Evolutionary conservation across 2,113 vertebrate genomes (phyloP), one percentile per base, ranked within the genome.

Genomic region (Dolichotis patagonum): DNA sequence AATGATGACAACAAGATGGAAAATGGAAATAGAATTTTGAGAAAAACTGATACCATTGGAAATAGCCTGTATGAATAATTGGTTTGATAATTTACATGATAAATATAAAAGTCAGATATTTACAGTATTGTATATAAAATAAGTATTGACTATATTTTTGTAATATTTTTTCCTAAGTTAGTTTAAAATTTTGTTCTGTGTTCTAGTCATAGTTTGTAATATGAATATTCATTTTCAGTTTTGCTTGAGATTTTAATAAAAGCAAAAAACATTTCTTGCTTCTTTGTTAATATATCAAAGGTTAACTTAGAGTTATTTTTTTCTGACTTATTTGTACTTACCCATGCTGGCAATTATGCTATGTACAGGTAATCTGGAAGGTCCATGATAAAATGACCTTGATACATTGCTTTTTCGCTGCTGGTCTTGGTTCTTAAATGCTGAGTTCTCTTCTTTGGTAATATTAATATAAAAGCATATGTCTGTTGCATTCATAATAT

Each of bases 391-490:
- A 80, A 98, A 97, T 49, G 98, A 98, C 56, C 98, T 98, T 82
- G 98, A 97, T 78, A 98, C 97, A 69, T 98, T 98, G 24, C 97
- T 98, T 98, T 99, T 98, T 91, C 97, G 98, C 80, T 98, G 98
- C 87, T 99, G 99, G 94, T 99, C 99, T 98, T 99, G 99, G 94
- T 99, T 99, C 97, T 99, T 99, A 98, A 99, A 99, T 94, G 99
- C 99, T 8, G 99, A 99, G 98, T 99, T 99, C 98, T 99, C 99
- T 98, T 99, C 99, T 98, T 99, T 99, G 97, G 99, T 99, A 98
- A 99, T 99, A 98, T 99, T 99, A 98, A 99, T 99, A 97, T 99
- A 99, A 98, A 99, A 99, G 94, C 99, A 99, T 94, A 98, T 99
- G 97, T 99, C 99, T 86, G 99, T 98, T 95, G 99, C 97, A 67